A percentile compares a stretch with the other conserved stretches of the same genome.
phyloP scores from a whole-genome alignment of 2,113 vertebrate species.

The Pelodiscus sinensis region DNA sequence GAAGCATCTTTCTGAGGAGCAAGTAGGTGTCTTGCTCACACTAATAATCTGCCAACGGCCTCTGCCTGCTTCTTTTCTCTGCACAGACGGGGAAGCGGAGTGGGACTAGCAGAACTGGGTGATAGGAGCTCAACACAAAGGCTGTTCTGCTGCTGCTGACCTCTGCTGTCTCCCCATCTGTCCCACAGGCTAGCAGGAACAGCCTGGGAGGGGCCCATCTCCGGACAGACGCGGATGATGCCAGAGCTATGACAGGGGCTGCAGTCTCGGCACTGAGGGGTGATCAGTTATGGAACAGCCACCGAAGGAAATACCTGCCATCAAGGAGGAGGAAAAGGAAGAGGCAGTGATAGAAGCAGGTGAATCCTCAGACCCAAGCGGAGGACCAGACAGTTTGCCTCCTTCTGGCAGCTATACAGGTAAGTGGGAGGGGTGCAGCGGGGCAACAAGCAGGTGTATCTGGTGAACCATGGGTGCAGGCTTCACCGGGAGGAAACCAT shows the following conservation, averaged over 20 bases:
- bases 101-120: not conserved
- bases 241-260: conserved; percentile 85
- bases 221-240: conserved; percentile 78
- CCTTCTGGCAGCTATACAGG: conserved; percentile 82
- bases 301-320: conserved; percentile 82
- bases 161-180: not conserved
- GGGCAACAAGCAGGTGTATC: not conserved
- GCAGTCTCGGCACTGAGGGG: conserved; percentile 81
- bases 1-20: not conserved
- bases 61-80: fast-evolving
- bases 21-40: not conserved
- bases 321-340: conserved; percentile 83
- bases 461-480: not conserved
- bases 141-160: not conserved
- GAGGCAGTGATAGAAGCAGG: conserved; percentile 73
- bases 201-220: conserved; percentile 75
- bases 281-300: conserved; percentile 84
- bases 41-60: not conserved
- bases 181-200: conserved; percentile 69
- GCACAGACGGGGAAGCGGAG: not conserved
- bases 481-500: not conserved
- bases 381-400: conserved; percentile 74
- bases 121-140: not conserved
- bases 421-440: conserved; percentile 45
- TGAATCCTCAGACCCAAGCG: conserved; percentile 67